Evolutionary conservation across 1,140 invertebrate genomes (phyloP).

Genomic region (Anadara kagoshimensis): DNA sequence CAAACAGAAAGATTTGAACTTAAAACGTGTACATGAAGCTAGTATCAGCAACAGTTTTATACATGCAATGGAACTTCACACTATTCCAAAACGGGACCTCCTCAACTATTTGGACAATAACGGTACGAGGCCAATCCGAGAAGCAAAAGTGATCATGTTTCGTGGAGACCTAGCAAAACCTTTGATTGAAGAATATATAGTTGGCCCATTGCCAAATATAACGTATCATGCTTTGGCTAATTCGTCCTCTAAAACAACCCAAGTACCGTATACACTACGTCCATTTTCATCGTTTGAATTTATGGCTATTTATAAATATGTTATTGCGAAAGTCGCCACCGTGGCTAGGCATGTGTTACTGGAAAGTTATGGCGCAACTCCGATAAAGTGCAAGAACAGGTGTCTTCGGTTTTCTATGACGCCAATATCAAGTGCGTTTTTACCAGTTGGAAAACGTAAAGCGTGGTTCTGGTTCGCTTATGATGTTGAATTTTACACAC

Average conservation of each 20-base stretch:
- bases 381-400: constrained; percentile 50
- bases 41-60: constrained; percentile 58
- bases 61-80: constrained; percentile 61
- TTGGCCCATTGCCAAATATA: constrained; percentile 56
- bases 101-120: constrained; percentile 52
- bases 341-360: constrained; percentile 46
- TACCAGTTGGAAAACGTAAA: constrained; percentile 49
- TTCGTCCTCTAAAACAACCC: constrained; percentile 46
- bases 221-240: constrained; percentile 41
- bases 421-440: constrained; percentile 59
- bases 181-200: constrained; percentile 63
- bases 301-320: constrained; percentile 48
- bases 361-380: constrained; percentile 62
- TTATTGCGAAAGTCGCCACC: constrained; percentile 43
- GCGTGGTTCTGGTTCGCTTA: constrained; percentile 54
- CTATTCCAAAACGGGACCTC: constrained; percentile 52
- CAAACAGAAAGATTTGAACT: constrained; percentile 25
- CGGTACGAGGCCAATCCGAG: constrained; percentile 47
- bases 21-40: constrained; percentile 30
- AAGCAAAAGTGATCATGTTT: constrained; percentile 61
- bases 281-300: constrained; percentile 64
- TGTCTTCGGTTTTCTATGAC: constrained; percentile 61
- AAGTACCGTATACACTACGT: constrained; percentile 55
- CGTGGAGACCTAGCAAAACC: constrained; percentile 53
- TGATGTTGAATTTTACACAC: constrained; percentile 43